Base-by-base conservation (phyloP, 2,113 vertebrate species). In the Melanostigma gelatinosum region DNA sequence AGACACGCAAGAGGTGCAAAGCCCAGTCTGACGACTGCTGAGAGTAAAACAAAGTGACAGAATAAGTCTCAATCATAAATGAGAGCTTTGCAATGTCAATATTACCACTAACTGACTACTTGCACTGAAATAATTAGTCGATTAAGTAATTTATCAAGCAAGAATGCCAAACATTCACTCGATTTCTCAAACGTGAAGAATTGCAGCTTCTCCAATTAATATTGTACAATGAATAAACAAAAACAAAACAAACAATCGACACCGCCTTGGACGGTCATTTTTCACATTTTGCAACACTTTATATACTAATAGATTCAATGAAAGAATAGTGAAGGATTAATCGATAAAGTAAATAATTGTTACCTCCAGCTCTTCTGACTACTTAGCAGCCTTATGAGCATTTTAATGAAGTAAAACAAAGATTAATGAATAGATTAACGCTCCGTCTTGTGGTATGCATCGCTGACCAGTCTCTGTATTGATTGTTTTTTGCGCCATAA, bases 331-430 rank as follows among this genome's bases (percentile, higher is more conserved):
- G 32, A 55, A 48, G 48, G 15, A 50, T 9, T 20, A 68, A 79
- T 52, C 32, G 1, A 75, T 69, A 20, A n/a, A 22, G 34, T 52
- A 77, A 67, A 62, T 61, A 61, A 40, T 66, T 11, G 6, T 67
- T 34, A 62, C 27, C 61, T 46, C 44, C 58, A 83, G 46, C 38
- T 71, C 38, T 16, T n/a, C 54, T 61, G 52, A 76, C 46, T 52
- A 24, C 36, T 75, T 71, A 65, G 29, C 34, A 58, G 27, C 10
- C 27, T 32, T 72, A 38, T 79, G 57, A 68, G 48, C 67, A 62
- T 73, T 80, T 85, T 84, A 73, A 86, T 76, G 64, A 83, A 67
- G 44, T 62, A 80, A 74, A 72, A 65, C 62, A 20, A 64, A 72
- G 46, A 79, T 44, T 50, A 77, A 85, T 62, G 42, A 69, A 64